phyloP scores from a whole-genome alignment of 53 echinoderm and acorn worm genomes.

The Mesocentrotus franciscanus region DNA sequence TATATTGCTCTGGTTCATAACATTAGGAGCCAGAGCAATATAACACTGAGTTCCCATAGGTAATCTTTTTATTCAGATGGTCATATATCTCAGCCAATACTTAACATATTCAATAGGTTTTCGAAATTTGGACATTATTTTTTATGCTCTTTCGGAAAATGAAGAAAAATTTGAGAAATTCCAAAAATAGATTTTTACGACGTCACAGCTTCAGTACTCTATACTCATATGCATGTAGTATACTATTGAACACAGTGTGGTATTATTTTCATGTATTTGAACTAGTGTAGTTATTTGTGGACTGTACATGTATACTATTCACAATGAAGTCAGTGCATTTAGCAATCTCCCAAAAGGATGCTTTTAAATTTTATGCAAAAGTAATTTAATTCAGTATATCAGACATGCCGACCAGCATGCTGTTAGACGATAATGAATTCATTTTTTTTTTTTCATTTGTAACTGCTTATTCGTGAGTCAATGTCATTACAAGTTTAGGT shows the following conservation, averaged over 20 bases:
- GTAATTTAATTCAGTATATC: background rate
- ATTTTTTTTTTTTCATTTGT: conserved; percentile 1
- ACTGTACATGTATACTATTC: conserved; percentile 12
- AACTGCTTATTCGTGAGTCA: conserved; percentile 2
- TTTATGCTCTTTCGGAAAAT: no score
- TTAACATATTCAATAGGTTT: no score
- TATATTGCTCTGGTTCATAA: no score
- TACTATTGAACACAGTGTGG: background rate
- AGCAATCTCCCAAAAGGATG: conserved; percentile 1
- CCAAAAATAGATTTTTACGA: no score
- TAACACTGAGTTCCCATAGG: no score
- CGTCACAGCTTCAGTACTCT: no score
- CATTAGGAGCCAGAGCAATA: no score
- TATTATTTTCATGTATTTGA: background rate
- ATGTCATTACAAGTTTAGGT: conserved; percentile 2
- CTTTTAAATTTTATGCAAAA: conserved; percentile 46
- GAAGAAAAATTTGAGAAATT: no score
- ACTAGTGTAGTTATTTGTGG: background rate
- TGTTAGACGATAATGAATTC: background rate
- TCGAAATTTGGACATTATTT: no score
- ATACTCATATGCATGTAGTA: background rate
- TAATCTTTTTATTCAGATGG: no score
- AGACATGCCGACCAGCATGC: background rate
- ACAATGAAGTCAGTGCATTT: background rate
- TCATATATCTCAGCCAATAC: no score